These are phyloP conservation scores for Oreochromis spilurus DNA, from an alignment of 2,113 vertebrate genomes.

Conservation along the genomic window DNA sequence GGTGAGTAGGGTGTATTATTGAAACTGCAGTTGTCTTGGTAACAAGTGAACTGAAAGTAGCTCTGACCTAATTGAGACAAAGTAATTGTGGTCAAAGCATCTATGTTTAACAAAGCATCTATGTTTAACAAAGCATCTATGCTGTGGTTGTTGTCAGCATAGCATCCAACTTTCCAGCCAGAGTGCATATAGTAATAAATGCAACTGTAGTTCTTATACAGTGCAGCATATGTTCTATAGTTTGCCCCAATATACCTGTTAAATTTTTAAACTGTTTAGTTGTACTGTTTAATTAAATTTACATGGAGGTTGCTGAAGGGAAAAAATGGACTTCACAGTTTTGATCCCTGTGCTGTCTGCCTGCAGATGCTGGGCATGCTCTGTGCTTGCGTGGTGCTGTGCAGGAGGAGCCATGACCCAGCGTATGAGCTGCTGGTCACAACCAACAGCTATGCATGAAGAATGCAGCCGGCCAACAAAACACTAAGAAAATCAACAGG, in stretches of 20 bases:
- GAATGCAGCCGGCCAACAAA: background rate
- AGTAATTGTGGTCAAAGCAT: background rate
- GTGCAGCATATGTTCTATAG: background rate
- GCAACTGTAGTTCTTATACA: background rate
- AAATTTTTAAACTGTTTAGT: background rate
- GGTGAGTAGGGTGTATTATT: background rate
- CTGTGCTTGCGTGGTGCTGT: conserved; percentile 92
- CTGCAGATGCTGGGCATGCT: conserved; percentile 93
- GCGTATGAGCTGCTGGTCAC: conserved; percentile 94
- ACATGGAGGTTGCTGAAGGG: background rate
- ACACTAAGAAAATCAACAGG: conserved; percentile 7
- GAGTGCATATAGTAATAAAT: background rate
- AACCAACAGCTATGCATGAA: conserved; percentile 89
- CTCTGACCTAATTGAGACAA: conserved; percentile 29
- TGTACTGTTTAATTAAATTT: background rate
- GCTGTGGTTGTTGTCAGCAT: background rate
- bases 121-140: background rate
- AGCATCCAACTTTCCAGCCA: background rate
- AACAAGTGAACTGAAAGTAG: background rate
- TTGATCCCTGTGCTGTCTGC: background rate
- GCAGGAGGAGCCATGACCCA: conserved; percentile 90
- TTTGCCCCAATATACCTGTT: background rate
- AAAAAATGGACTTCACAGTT: background rate
- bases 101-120: background rate
- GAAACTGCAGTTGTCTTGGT: background rate